A percentile compares a stretch with the other conserved stretches of the same genome.
These are phyloP conservation scores for Stictocephala bisonia DNA, from an alignment of 2,888 invertebrate species.

Conservation along the genomic window DNA sequence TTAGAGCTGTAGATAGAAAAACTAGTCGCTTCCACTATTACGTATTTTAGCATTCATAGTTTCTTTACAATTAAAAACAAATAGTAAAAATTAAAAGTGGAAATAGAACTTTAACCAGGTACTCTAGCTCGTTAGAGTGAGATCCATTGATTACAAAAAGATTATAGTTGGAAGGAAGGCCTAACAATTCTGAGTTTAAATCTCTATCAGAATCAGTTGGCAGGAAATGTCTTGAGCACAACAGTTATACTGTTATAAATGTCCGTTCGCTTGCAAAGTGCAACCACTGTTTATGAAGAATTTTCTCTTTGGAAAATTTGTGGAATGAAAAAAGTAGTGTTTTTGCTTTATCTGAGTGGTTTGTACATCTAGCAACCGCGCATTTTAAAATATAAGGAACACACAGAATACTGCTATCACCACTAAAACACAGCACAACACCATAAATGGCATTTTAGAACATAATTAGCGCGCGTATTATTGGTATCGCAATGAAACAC, in stretches of 20 bases:
- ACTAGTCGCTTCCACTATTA: too few species aligned
- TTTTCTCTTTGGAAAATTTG: neutral
- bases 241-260: neutral
- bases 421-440: too few species aligned
- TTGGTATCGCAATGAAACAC: too few species aligned
- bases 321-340: neutral
- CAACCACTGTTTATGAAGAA: neutral
- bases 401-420: too few species aligned
- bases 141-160: neutral
- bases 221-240: neutral
- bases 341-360: neutral
- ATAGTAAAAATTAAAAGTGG: too few species aligned
- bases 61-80: neutral
- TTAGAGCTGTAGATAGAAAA: too few species aligned
- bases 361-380: neutral
- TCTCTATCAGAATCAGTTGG: neutral
- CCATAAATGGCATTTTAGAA: too few species aligned
- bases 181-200: constrained; percentile 2
- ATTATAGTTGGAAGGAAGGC: neutral
- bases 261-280: neutral
- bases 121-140: neutral
- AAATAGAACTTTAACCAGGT: neutral
- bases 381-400: too few species aligned
- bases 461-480: too few species aligned
- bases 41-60: neutral